phyloP scores from a whole-genome alignment of 2,888 invertebrate genomes.

The Tortricodes alternella region DNA sequence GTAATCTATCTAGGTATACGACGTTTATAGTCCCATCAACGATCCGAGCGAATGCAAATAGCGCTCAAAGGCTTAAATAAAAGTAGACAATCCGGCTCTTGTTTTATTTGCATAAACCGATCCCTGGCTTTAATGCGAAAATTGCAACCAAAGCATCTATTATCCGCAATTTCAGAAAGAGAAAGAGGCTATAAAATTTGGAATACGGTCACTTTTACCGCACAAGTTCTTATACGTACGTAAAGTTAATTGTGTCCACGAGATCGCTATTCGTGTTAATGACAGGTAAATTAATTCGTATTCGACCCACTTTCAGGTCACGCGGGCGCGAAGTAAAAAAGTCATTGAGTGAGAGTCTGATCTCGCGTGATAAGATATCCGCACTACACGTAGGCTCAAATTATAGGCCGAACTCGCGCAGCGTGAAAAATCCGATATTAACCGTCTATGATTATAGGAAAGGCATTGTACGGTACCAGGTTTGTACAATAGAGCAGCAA shows the following conservation, averaged over 20 bases:
- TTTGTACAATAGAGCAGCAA: conserved; percentile 11
- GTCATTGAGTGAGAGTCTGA: conserved; percentile 28
- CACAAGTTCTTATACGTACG: conserved; percentile 8
- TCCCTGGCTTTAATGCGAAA: conserved; percentile 11
- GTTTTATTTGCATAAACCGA: conserved; percentile 16
- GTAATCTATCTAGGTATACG: conserved; percentile 4
- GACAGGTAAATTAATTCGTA: conserved; percentile 32
- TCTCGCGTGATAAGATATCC: conserved; percentile 22
- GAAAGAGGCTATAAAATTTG: conserved; percentile 25
- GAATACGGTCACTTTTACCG: conserved; percentile 19
- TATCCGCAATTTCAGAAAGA: conserved; percentile 20
- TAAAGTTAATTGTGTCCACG: conserved; percentile 26
- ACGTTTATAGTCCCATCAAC: neutral
- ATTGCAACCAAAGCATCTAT: conserved; percentile 19
- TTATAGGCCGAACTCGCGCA: conserved; percentile 6
- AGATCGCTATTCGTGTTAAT: conserved; percentile 32
- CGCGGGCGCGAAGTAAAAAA: conserved; percentile 21
- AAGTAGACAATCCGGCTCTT: conserved; percentile 13
- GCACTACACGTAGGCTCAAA: conserved; percentile 8
- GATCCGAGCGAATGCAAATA: neutral
- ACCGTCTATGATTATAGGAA: conserved; percentile 16
- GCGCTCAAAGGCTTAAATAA: neutral
- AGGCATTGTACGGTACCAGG: conserved; percentile 2
- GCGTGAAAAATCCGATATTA: conserved; percentile 18
- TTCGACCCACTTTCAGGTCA: conserved; percentile 27